phyloP scores from a whole-genome alignment of 2,888 invertebrate genomes.

The Hedya salicella region DNA sequence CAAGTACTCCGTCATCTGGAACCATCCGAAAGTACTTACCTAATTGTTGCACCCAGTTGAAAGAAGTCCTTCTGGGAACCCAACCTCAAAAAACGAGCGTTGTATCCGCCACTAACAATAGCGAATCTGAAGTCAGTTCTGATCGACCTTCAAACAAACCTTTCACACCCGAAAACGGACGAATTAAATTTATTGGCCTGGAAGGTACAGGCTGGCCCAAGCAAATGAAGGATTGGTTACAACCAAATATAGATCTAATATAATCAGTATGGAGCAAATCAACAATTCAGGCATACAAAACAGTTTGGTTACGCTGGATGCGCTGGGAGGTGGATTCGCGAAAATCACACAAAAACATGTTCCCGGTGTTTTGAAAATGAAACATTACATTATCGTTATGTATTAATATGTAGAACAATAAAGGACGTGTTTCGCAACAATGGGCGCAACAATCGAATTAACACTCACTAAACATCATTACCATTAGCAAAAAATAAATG shows the following conservation, averaged over 20 bases:
- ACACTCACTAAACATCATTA: too few species aligned
- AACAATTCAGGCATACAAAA: conserved; percentile 46
- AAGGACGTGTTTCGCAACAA: too few species aligned
- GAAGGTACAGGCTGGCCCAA: conserved; percentile 37
- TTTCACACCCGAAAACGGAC: conserved; percentile 21
- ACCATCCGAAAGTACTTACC: conserved; percentile 42
- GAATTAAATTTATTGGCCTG: conserved; percentile 26
- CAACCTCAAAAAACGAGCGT: conserved; percentile 38
- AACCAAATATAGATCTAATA: conserved; percentile 20
- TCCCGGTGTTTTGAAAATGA: too few species aligned
- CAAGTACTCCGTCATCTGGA: conserved; percentile 46
- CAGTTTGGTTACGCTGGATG: conserved; percentile 43
- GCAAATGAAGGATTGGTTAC: conserved; percentile 35
- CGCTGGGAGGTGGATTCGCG: too few species aligned
- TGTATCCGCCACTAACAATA: conserved; percentile 31
- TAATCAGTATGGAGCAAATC: conserved; percentile 46
- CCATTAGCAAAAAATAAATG: too few species aligned
- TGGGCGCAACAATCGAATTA: too few species aligned
- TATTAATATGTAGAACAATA: too few species aligned
- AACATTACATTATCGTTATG: too few species aligned
- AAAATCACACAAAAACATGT: too few species aligned
- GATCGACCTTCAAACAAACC: conserved; percentile 42
- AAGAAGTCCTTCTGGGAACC: conserved; percentile 45
- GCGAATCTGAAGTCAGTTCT: conserved; percentile 36
- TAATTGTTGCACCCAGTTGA: conserved; percentile 46